Conservation (phyloP, 2,888 invertebrate species). For the Boloria euphrosyne region DNA sequence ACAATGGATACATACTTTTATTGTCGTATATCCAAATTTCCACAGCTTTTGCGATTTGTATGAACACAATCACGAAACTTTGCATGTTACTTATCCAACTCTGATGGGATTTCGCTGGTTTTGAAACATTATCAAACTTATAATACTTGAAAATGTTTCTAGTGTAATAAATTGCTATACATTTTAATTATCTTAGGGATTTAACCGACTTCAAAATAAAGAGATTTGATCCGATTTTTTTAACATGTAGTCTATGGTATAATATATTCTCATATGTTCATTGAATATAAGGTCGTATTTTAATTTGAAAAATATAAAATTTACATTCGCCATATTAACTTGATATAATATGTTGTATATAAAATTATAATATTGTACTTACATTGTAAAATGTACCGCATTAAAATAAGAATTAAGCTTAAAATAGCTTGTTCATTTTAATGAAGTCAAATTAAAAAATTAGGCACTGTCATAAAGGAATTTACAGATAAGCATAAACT, state of each 20-base stretch:
- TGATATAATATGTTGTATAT: not conserved
- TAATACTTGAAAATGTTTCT: slow-evolving; percentile 1
- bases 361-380: not conserved
- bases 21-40: slow-evolving; percentile 18
- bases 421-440: slow-evolving; percentile 13
- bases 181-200: not conserved
- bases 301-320: too few species aligned
- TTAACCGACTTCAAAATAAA: too few species aligned
- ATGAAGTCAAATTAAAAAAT: slow-evolving; percentile 34
- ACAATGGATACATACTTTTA: slow-evolving; percentile 15
- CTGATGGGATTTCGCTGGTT: slow-evolving; percentile 8
- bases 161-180: not conserved
- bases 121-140: not conserved
- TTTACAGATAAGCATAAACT: slow-evolving; percentile 37
- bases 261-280: too few species aligned
- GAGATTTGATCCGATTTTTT: too few species aligned
- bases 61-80: slow-evolving; percentile 28
- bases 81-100: slow-evolving; percentile 30
- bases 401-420: not conserved
- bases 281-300: too few species aligned
- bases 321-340: too few species aligned
- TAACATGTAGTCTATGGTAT: too few species aligned
- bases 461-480: slow-evolving; percentile 37
- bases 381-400: slow-evolving; percentile 9
- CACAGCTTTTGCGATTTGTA: slow-evolving; percentile 26